These are phyloP conservation scores for Phyllotreta cruciferae DNA, from an alignment of 2,888 invertebrate species.

Conservation along the genomic window DNA sequence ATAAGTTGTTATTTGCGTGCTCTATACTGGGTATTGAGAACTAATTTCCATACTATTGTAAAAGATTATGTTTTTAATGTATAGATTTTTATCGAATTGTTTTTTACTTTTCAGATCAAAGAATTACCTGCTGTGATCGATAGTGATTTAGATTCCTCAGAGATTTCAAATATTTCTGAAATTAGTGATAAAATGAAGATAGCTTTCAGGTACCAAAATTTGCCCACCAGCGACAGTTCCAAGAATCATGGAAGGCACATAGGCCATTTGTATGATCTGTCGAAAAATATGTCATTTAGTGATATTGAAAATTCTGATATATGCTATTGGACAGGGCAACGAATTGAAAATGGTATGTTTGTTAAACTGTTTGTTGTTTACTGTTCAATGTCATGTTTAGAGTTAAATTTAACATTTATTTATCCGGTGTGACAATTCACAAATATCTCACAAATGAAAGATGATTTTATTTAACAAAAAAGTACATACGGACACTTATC, in stretches of 20 bases:
- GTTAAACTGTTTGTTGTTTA: background rate
- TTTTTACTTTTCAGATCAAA: constrained; percentile 62
- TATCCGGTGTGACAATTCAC: too few species aligned
- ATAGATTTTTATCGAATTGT: constrained; percentile 6
- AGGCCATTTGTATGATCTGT: constrained; percentile 85
- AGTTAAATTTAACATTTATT: constrained; percentile 2
- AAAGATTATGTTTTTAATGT: background rate
- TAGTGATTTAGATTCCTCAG: constrained; percentile 55
- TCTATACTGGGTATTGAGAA: too few species aligned
- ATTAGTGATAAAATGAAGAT: constrained; percentile 76
- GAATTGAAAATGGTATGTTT: constrained; percentile 46
- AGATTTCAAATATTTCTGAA: constrained; percentile 38
- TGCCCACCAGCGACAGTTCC: constrained; percentile 64
- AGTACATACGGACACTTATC: too few species aligned
- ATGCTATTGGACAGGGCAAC: constrained; percentile 63
- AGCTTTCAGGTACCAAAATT: constrained; percentile 88
- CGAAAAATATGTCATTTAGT: constrained; percentile 71
- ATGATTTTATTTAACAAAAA: too few species aligned
- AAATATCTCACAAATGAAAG: too few species aligned
- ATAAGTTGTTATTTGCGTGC: too few species aligned
- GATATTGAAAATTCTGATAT: constrained; percentile 67
- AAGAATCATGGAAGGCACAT: constrained; percentile 61
- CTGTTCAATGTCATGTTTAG: background rate
- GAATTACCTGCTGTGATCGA: constrained; percentile 68
- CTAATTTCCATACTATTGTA: background rate